Percentiles rank a stretch among this genome's conserved stretches.
These are phyloP conservation scores for Lepus timidus DNA, from an alignment of 2,113 vertebrate genomes.

Conservation along the genomic window DNA sequence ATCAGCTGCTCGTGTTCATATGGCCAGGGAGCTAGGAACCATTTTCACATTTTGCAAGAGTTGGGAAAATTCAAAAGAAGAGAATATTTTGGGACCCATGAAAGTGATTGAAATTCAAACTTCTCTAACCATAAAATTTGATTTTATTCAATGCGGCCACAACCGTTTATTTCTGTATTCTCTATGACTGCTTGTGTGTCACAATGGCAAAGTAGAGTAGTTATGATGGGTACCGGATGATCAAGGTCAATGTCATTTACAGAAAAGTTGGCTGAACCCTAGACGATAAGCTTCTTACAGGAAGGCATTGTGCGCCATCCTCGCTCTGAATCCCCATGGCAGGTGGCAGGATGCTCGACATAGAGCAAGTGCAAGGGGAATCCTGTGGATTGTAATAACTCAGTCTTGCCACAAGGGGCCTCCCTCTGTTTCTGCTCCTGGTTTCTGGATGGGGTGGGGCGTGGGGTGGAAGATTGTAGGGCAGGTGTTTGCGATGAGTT, in stretches of 20 bases:
- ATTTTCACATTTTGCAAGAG: background rate
- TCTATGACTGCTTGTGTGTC: background rate
- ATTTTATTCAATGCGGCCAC: too few species aligned
- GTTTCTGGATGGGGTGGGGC: background rate
- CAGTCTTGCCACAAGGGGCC: background rate
- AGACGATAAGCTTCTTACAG: background rate
- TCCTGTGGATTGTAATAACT: background rate
- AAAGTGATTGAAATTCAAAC: background rate
- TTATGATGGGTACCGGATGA: background rate
- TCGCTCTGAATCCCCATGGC: background rate
- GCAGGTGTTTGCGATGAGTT: background rate
- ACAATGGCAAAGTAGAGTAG: background rate
- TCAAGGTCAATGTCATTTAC: background rate
- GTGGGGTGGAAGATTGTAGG: background rate
- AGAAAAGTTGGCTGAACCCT: background rate
- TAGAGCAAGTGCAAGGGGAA: accelerated
- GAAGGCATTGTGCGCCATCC: background rate
- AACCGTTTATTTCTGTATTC: background rate
- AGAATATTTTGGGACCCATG: background rate
- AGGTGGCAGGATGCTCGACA: accelerated
- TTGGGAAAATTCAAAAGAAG: background rate
- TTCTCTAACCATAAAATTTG: background rate
- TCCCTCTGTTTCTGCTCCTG: background rate
- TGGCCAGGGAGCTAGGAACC: background rate
- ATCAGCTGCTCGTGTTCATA: background rate